A percentile compares a stretch with the other conserved stretches of the same genome.
phyloP scores from a whole-genome alignment of 2,113 vertebrate species.

The Phainopepla nitens region DNA sequence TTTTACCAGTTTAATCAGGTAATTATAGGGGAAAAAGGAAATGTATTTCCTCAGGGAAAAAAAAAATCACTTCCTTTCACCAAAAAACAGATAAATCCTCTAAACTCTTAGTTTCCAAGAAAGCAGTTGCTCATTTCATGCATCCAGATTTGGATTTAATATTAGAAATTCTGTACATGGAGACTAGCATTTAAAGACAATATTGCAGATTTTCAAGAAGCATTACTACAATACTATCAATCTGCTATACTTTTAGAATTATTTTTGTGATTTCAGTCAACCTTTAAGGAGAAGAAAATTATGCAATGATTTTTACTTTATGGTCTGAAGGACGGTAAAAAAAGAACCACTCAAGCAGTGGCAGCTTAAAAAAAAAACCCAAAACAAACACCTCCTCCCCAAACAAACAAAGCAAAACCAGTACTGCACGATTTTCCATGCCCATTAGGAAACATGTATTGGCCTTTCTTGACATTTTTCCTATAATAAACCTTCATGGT shows the following conservation, averaged over 20 bases:
- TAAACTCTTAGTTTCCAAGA: not conserved
- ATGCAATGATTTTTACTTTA: not conserved
- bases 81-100: not conserved
- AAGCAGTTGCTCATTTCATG: not conserved
- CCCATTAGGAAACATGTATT: not conserved
- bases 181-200: not conserved
- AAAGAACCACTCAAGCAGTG: not conserved
- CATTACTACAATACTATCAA: not conserved
- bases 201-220: not conserved
- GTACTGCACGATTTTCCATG: not conserved
- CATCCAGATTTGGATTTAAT: not conserved
- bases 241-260: not conserved
- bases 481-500: not conserved
- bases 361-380: accelerated
- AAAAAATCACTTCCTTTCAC: not conserved
- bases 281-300: not conserved
- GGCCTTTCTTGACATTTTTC: not conserved
- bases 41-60: not conserved
- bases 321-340: not conserved
- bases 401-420: not conserved
- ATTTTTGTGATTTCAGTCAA: not conserved
- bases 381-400: not conserved
- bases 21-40: not conserved
- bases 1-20: not conserved
- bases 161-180: not conserved